phyloP scores from a whole-genome alignment of 37 sponge, comb jelly and placozoan species.

The Ianthella basta region DNA sequence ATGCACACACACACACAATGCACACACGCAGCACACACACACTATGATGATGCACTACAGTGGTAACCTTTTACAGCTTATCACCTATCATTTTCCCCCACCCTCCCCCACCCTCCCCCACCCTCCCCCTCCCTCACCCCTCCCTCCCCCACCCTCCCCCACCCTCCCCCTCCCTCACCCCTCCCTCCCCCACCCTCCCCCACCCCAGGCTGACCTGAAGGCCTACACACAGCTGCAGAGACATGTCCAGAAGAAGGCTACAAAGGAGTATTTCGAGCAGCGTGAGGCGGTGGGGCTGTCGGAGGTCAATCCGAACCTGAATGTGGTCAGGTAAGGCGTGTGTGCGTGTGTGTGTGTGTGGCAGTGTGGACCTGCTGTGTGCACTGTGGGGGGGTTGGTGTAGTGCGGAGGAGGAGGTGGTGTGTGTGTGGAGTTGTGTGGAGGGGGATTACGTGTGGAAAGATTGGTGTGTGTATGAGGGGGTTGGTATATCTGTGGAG shows the following conservation, averaged over 20 bases:
- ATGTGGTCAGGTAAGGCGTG: not conserved
- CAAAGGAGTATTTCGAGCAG: not conserved
- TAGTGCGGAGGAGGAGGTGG: not conserved
- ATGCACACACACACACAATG: no score
- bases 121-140: no score
- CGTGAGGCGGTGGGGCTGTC: not conserved
- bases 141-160: no score
- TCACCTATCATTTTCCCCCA: no score
- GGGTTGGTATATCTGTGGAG: no score
- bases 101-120: no score
- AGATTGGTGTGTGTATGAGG: no score
- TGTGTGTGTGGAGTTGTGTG: not conserved
- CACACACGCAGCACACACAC: no score
- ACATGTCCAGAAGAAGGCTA: conserved; percentile 20
- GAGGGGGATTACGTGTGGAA: not conserved
- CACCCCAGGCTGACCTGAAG: conserved; percentile 17
- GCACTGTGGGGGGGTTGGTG: not conserved
- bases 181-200: not conserved
- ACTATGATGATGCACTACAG: no score
- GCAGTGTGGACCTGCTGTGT: not conserved
- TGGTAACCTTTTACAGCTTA: no score
- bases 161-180: not conserved
- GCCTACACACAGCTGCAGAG: conserved; percentile 19
- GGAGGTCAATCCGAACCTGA: conserved; percentile 17
- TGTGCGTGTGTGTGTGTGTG: not conserved